Percentiles rank a stretch among this genome's conserved stretches.
Conservation (phyloP, 1,140 invertebrate genomes). For the Tetramorium alpestre region DNA sequence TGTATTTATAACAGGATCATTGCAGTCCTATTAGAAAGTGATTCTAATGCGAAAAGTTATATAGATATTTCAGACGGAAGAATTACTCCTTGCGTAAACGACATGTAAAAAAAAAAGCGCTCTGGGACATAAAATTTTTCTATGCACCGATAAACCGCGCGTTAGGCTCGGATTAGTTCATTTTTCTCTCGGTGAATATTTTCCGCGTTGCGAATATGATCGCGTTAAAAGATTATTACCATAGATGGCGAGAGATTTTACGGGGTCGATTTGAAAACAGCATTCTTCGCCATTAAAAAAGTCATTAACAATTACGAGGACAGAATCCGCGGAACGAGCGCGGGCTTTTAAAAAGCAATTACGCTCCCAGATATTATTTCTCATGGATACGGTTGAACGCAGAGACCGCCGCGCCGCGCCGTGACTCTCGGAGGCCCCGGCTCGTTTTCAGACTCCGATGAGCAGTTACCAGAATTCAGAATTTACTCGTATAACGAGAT, state of each 20-base stretch:
- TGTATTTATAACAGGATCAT: not conserved
- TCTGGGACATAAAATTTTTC: not conserved
- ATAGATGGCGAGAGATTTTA: not conserved
- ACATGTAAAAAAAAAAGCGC: not conserved
- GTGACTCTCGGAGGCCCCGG: conserved; percentile 16
- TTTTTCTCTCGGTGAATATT: not conserved
- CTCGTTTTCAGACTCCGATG: conserved; percentile 61
- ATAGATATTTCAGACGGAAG: not conserved
- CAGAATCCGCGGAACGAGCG: not conserved
- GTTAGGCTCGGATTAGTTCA: conserved; percentile 5
- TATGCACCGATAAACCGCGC: not conserved
- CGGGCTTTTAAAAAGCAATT: conserved; percentile 49
- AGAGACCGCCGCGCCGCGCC: not conserved
- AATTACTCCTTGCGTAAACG: not conserved
- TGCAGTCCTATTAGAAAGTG: not conserved
- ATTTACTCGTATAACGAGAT: conserved; percentile 73
- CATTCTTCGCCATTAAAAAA: conserved; percentile 39
- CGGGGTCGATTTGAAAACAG: conserved; percentile 39
- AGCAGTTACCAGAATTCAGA: conserved; percentile 59
- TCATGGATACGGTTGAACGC: conserved; percentile 17
- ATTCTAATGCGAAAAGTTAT: not conserved
- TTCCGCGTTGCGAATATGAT: not conserved
- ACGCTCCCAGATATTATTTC: conserved; percentile 47
- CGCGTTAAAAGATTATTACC: conserved; percentile 15
- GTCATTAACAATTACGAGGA: conserved; percentile 48